Conservation (phyloP, 2,888 invertebrate species). For the Limulus polyphemus region DNA sequence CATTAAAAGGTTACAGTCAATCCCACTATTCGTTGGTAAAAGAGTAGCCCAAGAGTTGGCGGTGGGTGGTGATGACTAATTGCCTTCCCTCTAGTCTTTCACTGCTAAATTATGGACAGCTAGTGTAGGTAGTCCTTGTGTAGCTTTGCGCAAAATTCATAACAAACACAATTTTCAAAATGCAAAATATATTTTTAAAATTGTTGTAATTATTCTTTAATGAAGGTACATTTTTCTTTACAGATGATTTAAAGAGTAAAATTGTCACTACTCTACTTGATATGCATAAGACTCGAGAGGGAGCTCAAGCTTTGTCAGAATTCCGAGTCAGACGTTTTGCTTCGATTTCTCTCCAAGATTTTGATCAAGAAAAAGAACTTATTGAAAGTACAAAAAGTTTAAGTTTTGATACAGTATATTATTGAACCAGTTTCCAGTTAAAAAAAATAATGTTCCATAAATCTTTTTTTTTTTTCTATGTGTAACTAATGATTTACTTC, state of each 20-base stretch:
- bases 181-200: background rate
- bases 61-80: no score
- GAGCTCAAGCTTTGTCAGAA: slow-evolving; percentile 7
- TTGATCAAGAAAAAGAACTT: slow-evolving; percentile 11
- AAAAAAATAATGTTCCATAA: background rate
- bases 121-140: no score
- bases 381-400: slow-evolving; percentile 13
- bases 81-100: no score
- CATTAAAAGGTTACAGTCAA: no score
- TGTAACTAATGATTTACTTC: no score
- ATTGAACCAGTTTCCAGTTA: slow-evolving; percentile 5
- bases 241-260: slow-evolving; percentile 39
- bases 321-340: slow-evolving; percentile 11
- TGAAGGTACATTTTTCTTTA: slow-evolving; percentile 28
- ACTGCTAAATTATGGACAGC: no score
- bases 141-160: no score
- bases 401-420: slow-evolving; percentile 13
- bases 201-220: background rate
- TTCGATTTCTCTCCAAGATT: slow-evolving; percentile 6
- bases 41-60: no score
- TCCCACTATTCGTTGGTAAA: no score
- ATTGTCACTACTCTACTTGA: slow-evolving; percentile 30
- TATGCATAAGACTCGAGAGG: slow-evolving; percentile 16
- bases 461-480: no score
- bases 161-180: background rate